Evolutionary conservation across 2,797 vertebrate genomes (phyloP).

Genomic region (Pseudotriccus pelzelni): DNA sequence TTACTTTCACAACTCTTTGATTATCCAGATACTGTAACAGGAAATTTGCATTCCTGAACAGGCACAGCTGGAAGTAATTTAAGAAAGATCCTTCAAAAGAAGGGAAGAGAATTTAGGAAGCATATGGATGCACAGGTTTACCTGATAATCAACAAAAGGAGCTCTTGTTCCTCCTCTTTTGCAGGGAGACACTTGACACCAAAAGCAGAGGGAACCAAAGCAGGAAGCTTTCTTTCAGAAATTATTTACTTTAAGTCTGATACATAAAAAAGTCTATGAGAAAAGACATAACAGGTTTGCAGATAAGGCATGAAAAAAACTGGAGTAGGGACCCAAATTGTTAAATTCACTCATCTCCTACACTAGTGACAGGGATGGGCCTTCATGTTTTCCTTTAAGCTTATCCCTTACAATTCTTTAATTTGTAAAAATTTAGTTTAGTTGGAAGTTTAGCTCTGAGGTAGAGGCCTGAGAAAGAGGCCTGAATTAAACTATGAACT

Average conservation of each 20-base stretch:
- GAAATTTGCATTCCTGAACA: conserved; percentile 51
- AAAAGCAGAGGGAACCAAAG: not conserved
- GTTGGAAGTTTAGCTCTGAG: not conserved
- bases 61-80: conserved; percentile 50
- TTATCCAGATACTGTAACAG: conserved; percentile 50
- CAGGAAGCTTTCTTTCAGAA: conserved; percentile 38
- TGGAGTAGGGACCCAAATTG: not conserved
- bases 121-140: conserved; percentile 62
- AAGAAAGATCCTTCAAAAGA: conserved; percentile 17
- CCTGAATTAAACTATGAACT: not conserved
- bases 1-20: conserved; percentile 23
- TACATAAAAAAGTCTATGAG: not conserved
- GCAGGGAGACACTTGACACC: conserved; percentile 20
- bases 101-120: conserved; percentile 33
- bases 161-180: conserved; percentile 53
- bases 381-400: not conserved
- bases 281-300: not conserved
- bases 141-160: conserved; percentile 69
- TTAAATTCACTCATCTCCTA: not conserved
- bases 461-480: not conserved
- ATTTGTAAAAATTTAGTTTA: not conserved
- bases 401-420: not conserved
- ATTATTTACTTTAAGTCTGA: conserved; percentile 14
- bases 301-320: not conserved
- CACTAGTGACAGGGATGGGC: not conserved